Conservation (phyloP, 2,888 invertebrate genomes). For the Heliconius ethilla region DNA sequence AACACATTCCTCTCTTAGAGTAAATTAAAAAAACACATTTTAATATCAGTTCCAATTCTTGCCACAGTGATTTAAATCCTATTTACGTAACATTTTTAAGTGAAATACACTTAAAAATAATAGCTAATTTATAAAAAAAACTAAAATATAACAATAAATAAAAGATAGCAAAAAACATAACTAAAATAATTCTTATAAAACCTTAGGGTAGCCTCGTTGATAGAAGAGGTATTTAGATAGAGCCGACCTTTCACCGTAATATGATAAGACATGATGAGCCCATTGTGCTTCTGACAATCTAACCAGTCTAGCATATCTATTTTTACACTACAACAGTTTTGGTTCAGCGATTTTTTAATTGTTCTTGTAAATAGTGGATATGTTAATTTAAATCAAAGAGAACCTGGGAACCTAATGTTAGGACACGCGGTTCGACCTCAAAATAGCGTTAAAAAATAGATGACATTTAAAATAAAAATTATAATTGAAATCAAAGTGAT, state of each 20-base stretch:
- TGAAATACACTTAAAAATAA: background rate
- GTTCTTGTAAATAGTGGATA: background rate
- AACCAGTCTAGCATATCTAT: constrained; percentile 7
- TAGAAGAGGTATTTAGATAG: constrained; percentile 42
- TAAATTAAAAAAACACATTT: no score
- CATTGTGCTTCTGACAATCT: constrained; percentile 18
- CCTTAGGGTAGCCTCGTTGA: constrained; percentile 19
- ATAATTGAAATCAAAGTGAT: no score
- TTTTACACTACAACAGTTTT: constrained; percentile 5
- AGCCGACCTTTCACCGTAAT: constrained; percentile 37
- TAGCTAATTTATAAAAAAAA: background rate
- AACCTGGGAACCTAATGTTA: background rate
- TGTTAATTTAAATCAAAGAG: background rate
- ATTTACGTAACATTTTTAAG: no score
- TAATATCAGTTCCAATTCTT: no score
- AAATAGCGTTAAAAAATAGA: no score
- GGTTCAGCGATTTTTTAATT: background rate
- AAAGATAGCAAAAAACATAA: background rate
- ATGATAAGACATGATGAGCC: constrained; percentile 28
- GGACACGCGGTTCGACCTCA: background rate
- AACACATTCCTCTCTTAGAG: no score
- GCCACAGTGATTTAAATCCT: no score
- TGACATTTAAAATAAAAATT: no score
- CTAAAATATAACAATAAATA: background rate
- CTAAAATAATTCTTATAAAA: constrained; percentile 19